These are phyloP conservation scores for Enteromius trimaculatus DNA, from an alignment of 2,797 vertebrate species.

Conservation along the genomic window DNA sequence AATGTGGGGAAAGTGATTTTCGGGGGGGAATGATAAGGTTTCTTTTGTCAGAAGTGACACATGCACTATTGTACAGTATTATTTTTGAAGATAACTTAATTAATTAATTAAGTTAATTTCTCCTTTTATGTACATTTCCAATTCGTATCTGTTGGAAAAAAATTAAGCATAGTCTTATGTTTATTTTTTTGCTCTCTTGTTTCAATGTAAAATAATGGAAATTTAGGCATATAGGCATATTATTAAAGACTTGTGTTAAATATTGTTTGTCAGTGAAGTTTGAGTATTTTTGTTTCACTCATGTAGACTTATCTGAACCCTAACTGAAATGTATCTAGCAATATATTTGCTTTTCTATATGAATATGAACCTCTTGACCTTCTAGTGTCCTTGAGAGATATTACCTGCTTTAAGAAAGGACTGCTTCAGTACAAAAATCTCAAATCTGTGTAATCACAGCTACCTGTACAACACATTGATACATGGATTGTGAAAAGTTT, in stretches of 20 bases:
- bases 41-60: conserved; percentile 23
- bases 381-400: not conserved
- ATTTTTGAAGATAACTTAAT: not conserved
- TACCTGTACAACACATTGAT: not conserved
- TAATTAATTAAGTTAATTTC: not conserved
- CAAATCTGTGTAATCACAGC: not conserved
- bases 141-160: not conserved
- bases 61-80: conserved; percentile 26
- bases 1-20: conserved; percentile 10
- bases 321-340: not conserved
- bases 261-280: not conserved
- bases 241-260: conserved; percentile 7
- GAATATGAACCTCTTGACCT: not conserved
- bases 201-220: not conserved
- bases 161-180: not conserved
- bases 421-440: not conserved
- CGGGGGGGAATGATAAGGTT: conserved; percentile 16
- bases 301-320: not conserved
- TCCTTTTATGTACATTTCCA: not conserved
- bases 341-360: not conserved
- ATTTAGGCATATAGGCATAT: not conserved
- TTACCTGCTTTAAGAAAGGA: not conserved
- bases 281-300: not conserved
- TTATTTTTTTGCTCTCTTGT: not conserved
- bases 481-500: not conserved